Evolutionary conservation across 2,888 invertebrate species (phyloP), one percentile per base, ranked within the genome.

Genomic region (Criorhina ranunculi): DNA sequence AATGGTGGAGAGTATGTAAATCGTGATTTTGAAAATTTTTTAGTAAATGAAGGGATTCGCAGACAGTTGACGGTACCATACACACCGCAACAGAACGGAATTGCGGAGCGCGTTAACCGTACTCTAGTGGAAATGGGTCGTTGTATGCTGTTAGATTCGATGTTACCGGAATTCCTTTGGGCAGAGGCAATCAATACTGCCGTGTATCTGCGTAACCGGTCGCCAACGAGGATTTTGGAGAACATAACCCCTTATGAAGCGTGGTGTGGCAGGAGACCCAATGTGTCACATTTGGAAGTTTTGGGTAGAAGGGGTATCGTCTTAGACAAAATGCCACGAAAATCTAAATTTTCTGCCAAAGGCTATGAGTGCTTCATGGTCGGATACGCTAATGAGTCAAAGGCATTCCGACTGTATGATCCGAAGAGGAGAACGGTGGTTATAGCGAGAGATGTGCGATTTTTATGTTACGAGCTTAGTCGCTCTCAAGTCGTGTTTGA

Each of bases 271-370:
- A 55, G 17, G 5, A 81, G 73, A 33, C 75, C 78, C 11, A 42
- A 29, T 40, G 72, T 83, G 5, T 51, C 46, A 8, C 53, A 67
- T 46, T 35, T 86, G 6, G 60, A 57, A 17, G 60, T 57, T 2
- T 78, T 81, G 49, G 86, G 82, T 8, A 67, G 75, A 19, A 75
- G 64, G 33, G 62, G 60, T 19, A 24, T 82, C 12, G 51, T 66
- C n/a, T 55, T 86, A 49, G 42, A 76, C 37, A 79, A 83, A 51
- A 40, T 31, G n/a, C 67, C 72, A 44, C 59, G 57, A n/a, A 75
- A 40, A 15, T 70, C 53, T 2, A 59, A 67, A 51, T 76, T 76
- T 40, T 37, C 57, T n/a, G 51, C 66, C 9, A 76, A 67, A 3
- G 49, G 76, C 2, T 40, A 17, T 40, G 76, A 55, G 42, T 75